Evolutionary conservation across 2,888 invertebrate species (phyloP), one percentile per base, ranked within the genome.

Genomic region (Pristionchus fissidentatus): DNA sequence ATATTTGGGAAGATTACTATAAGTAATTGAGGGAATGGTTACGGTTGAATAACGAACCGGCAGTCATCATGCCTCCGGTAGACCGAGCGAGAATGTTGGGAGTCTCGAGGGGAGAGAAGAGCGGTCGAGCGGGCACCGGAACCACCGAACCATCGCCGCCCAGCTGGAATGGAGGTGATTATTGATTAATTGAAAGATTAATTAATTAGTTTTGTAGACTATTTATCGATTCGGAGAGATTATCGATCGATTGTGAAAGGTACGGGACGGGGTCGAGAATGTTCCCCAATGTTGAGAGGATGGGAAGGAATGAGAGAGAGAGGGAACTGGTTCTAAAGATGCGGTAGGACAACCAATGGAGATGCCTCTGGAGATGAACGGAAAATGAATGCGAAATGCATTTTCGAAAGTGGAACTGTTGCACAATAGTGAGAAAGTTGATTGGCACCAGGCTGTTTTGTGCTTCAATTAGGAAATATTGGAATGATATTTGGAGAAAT

Each of bases 71-170:
- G n/a, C 80, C 80, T 43, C 80, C 80, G 7, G 43, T 62, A 7
- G 46, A 46, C 13, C 80, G 32, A 15, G 55, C 60, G 3, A 83
- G 55, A 35, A 83, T 52, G 26, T 83, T 83, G 13, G 83, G 83
- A 15, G 83, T 83, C 52, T 83, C 83, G 32, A 83, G 55, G 13
- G 83, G 73, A 19, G 52, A 52, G 55, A 83, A 83, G 4, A 83
- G 52, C 22, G 83, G 83, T n/a, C 83, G 83, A 26, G 52, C 52
- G 70, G 70, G 70, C 2, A 55, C 80, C n/a, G 43, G 35, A 0
- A 83, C 55, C 15, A 83, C 73, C 22, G 62, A 46, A 5, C 81
- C 62, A 55, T 83, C 83, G 5, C 83, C 83, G 38, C 73, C 83
- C 7, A 83, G 70, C 70, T 83, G 73, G 2, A 60, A 41, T 32